Evolutionary conservation across 2,888 invertebrate genomes (phyloP).

Genomic region (Dermolepida albohirtum): DNA sequence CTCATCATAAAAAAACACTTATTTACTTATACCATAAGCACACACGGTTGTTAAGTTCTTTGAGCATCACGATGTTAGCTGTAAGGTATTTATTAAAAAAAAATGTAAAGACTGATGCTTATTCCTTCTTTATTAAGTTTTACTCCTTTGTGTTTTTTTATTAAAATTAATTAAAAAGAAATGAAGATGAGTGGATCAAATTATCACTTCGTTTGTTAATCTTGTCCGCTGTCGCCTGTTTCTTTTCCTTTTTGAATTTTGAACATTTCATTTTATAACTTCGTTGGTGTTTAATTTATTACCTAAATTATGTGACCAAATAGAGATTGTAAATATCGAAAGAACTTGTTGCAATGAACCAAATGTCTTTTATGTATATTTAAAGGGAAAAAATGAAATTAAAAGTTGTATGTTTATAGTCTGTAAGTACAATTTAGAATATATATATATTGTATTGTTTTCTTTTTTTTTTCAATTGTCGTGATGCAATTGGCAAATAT

Average conservation of each 20-base stretch:
- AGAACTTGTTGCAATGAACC: conserved; percentile 47
- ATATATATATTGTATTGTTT: conserved; percentile 33
- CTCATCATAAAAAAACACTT: conserved; percentile 17
- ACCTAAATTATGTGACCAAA: conserved; percentile 39
- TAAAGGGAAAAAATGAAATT: conserved; percentile 15
- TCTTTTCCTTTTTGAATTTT: conserved; percentile 5
- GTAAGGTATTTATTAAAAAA: conserved; percentile 48
- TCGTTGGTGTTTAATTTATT: conserved; percentile 34
- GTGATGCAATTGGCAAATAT: conserved; percentile 54
- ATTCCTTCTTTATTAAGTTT: conserved; percentile 40
- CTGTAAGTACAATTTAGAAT: conserved; percentile 46
- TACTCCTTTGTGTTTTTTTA: conserved; percentile 19
- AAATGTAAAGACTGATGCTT: conserved; percentile 49
- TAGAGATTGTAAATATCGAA: conserved; percentile 35
- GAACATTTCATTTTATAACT: conserved; percentile 18
- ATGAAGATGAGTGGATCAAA: conserved; percentile 15
- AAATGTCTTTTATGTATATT: conserved; percentile 43
- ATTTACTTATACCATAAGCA: conserved; percentile 11
- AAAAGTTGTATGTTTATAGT: conserved; percentile 37
- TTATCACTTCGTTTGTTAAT: conserved; percentile 11
- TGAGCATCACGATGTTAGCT: conserved; percentile 49
- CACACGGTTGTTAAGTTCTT: conserved; percentile 37
- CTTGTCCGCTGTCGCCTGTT: conserved; percentile 12
- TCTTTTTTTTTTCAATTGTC: conserved; percentile 44
- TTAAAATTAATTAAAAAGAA: conserved; percentile 16